phyloP scores from a whole-genome alignment of 2,888 invertebrate genomes.

The Tenthredo amoena region DNA sequence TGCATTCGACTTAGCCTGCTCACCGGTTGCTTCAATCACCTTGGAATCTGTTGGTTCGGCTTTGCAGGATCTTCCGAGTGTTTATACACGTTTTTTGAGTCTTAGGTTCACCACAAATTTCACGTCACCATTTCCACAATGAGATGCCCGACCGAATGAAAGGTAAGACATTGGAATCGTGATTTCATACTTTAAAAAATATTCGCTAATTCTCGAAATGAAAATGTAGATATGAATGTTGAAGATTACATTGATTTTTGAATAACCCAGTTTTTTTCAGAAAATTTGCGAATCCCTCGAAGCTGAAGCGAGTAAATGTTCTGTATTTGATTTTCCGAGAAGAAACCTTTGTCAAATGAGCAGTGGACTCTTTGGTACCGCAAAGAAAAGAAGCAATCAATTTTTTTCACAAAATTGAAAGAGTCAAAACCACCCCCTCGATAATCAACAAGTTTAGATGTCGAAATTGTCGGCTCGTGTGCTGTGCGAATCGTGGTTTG shows the following conservation, averaged over 20 bases:
- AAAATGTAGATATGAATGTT: not conserved
- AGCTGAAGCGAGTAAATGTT: not conserved
- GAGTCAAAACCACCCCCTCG: not conserved
- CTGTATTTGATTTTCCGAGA: not conserved
- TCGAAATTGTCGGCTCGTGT: not conserved
- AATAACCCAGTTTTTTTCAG: not conserved
- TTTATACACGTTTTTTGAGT: not conserved
- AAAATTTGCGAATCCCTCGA: not conserved
- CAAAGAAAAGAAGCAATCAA: not conserved
- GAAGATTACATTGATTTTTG: too few species aligned
- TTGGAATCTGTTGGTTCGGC: not conserved
- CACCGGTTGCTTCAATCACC: constrained; percentile 46
- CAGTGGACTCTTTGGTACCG: not conserved
- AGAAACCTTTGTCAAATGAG: not conserved
- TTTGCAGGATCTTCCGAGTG: not conserved
- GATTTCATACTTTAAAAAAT: not conserved
- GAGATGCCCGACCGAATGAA: too few species aligned
- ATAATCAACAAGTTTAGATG: not conserved
- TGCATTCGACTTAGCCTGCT: not conserved
- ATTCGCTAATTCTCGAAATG: not conserved
- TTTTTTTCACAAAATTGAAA: not conserved
- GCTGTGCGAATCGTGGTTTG: not conserved
- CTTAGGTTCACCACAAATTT: not conserved
- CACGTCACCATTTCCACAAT: not conserved
- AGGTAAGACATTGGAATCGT: too few species aligned